phyloP scores from a whole-genome alignment of 1,140 invertebrate genomes.

The Brachionus paranguensis region DNA sequence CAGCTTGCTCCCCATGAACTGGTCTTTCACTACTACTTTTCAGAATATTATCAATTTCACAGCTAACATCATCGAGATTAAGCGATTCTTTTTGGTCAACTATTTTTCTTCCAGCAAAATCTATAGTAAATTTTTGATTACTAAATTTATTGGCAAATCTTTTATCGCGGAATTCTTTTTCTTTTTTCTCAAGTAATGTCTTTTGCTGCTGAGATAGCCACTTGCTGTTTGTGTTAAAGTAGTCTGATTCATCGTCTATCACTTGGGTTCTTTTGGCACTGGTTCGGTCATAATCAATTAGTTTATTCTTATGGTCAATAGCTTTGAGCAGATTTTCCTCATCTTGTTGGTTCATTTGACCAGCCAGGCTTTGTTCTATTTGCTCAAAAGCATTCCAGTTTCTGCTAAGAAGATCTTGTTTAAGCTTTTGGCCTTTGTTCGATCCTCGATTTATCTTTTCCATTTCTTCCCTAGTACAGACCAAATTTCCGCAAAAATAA shows the following conservation, averaged over 20 bases:
- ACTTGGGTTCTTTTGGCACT: slow-evolving; percentile 77
- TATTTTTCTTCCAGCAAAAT: slow-evolving; percentile 68
- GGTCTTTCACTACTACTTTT: neutral
- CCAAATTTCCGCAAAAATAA: slow-evolving; percentile 73
- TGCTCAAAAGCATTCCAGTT: slow-evolving; percentile 66
- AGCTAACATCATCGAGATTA: neutral
- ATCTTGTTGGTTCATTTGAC: slow-evolving; percentile 42
- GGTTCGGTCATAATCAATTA: slow-evolving; percentile 78
- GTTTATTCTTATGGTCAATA: slow-evolving; percentile 69
- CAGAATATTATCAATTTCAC: neutral
- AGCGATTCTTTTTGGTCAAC: slow-evolving; percentile 54
- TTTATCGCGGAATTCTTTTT: slow-evolving; percentile 67
- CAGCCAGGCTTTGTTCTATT: slow-evolving; percentile 66
- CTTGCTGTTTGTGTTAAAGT: slow-evolving; percentile 70
- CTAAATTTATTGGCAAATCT: slow-evolving; percentile 65
- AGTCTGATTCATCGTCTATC: slow-evolving; percentile 89
- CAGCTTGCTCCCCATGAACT: neutral
- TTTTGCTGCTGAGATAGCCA: slow-evolving; percentile 72
- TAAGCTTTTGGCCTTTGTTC: slow-evolving; percentile 45
- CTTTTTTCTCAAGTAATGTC: slow-evolving; percentile 64
- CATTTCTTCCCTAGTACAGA: slow-evolving; percentile 43
- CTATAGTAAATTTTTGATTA: slow-evolving; percentile 61
- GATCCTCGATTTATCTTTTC: slow-evolving; percentile 12
- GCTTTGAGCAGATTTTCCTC: slow-evolving; percentile 61
- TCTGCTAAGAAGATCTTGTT: slow-evolving; percentile 64